Percentiles rank a stretch among this genome's conserved stretches.
phyloP scores from a whole-genome alignment of 2,113 vertebrate genomes.

The Gymnocephalus cernua region DNA sequence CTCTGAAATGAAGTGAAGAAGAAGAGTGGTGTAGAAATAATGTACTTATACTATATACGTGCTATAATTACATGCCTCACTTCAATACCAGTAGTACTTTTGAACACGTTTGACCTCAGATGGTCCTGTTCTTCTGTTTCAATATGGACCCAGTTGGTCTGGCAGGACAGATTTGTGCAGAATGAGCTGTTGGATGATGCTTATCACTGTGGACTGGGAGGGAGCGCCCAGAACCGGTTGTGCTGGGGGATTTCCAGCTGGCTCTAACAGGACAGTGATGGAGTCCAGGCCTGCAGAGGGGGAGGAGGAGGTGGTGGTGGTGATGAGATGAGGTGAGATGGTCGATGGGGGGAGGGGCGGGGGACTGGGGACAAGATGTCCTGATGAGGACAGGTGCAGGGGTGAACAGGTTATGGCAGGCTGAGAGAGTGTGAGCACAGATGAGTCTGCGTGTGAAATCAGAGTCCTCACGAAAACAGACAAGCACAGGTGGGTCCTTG shows the following conservation, averaged over 20 bases:
- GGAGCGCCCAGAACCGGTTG: conserved; percentile 49
- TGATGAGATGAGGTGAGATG: background rate
- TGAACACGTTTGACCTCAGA: background rate
- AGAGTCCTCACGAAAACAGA: conserved; percentile 62
- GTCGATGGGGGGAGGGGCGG: background rate
- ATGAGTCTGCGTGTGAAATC: conserved; percentile 45
- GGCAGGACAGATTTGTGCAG: conserved; percentile 36
- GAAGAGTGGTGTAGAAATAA: background rate
- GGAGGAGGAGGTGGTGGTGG: background rate
- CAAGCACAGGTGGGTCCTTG: conserved; percentile 81
- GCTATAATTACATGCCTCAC: background rate
- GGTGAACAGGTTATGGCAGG: conserved; percentile 67
- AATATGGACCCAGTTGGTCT: conserved; percentile 20
- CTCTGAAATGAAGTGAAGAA: too few relatives aligned
- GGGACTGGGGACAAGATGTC: conserved; percentile 47
- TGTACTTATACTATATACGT: background rate
- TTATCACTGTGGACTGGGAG: conserved; percentile 43
- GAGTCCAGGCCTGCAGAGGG: conserved; percentile 27
- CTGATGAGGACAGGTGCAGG: conserved; percentile 74
- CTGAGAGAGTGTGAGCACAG: conserved; percentile 40
- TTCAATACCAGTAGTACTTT: background rate
- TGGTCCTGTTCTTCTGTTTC: background rate
- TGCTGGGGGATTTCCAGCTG: conserved; percentile 67
- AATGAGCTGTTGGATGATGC: conserved; percentile 41
- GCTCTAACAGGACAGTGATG: conserved; percentile 12